Evolutionary conservation across 1,140 invertebrate genomes (phyloP).

Genomic region (Heliconius congener): DNA sequence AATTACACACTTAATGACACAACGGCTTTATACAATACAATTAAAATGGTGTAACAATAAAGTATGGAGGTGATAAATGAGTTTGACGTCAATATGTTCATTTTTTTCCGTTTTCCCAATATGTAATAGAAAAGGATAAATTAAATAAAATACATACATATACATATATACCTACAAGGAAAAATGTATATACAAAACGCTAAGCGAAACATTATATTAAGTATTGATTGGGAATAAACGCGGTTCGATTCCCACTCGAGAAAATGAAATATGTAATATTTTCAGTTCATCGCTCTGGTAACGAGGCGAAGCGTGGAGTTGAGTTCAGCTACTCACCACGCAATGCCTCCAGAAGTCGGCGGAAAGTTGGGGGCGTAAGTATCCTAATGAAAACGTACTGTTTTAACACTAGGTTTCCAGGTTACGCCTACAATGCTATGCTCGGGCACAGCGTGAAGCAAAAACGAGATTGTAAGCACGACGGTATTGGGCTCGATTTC

Average conservation of each 20-base stretch:
- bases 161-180: constrained; percentile 15
- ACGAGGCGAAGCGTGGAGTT: too few relatives aligned
- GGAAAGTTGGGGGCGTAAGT: too few relatives aligned
- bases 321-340: too few relatives aligned
- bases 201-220: background rate
- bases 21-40: background rate
- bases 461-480: background rate
- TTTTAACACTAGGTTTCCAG: too few relatives aligned
- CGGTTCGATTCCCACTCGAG: too few relatives aligned
- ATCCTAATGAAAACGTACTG: too few relatives aligned
- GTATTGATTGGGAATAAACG: background rate
- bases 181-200: background rate
- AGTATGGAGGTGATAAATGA: background rate
- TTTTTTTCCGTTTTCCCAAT: constrained; percentile 36
- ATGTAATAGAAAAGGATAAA: constrained; percentile 32
- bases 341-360: too few relatives aligned
- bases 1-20: background rate
- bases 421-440: background rate
- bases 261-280: background rate
- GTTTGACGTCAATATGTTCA: constrained; percentile 29
- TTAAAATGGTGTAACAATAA: constrained; percentile 10
- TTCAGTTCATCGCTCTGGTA: too few relatives aligned
- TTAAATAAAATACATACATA: background rate
- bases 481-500: too few relatives aligned
- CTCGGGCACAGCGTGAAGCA: background rate